Conservation (phyloP, 2,797 vertebrate genomes). For the Catamblyrhynchus diadema region DNA sequence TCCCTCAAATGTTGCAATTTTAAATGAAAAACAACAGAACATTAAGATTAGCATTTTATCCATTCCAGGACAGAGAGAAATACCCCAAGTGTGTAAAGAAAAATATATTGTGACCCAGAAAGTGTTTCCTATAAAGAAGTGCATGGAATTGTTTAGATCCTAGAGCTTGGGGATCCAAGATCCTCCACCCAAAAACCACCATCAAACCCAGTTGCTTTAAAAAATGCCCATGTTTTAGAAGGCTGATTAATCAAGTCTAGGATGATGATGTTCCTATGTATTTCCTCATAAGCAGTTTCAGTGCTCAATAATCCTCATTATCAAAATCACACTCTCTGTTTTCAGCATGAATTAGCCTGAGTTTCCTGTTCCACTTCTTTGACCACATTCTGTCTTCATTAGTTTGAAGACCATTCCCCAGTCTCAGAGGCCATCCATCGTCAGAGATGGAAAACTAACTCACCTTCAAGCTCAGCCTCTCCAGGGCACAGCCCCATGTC, state of each 20-base stretch:
- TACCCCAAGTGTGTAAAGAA: not conserved
- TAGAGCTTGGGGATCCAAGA: not conserved
- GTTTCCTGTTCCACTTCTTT: not conserved
- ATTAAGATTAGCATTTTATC: not conserved
- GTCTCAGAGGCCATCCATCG: not conserved
- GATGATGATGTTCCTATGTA: not conserved
- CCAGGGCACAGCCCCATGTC: not conserved
- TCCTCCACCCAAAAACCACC: not conserved
- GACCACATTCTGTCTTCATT: not conserved
- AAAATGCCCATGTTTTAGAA: not conserved
- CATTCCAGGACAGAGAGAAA: not conserved
- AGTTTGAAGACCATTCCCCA: not conserved
- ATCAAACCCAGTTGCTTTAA: not conserved
- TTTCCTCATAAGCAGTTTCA: not conserved
- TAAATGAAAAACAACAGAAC: conserved; percentile 25
- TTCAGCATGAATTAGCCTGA: not conserved
- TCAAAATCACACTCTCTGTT: not conserved
- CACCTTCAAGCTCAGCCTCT: not conserved
- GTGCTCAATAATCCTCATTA: not conserved
- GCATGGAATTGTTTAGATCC: not conserved
- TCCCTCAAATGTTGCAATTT: not conserved
- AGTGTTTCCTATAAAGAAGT: not conserved
- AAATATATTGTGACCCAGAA: not conserved
- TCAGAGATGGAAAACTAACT: not conserved
- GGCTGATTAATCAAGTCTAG: not conserved